These are phyloP conservation scores for Chanos chanos DNA, from an alignment of 2,797 vertebrate species.

Conservation along the genomic window DNA sequence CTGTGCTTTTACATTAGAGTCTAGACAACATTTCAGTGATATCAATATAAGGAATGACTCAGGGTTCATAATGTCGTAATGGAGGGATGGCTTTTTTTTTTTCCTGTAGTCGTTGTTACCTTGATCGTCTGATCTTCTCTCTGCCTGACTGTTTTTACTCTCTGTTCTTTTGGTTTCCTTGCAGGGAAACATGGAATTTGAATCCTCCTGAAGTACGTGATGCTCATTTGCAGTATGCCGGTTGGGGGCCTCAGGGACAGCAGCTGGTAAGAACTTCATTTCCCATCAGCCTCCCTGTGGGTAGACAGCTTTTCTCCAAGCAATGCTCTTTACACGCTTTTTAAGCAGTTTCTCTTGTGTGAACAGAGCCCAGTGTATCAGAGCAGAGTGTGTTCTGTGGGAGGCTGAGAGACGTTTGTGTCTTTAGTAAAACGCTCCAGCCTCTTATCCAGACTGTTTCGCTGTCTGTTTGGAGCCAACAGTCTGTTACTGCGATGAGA, in stretches of 20 bases:
- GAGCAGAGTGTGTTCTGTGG: too few species aligned
- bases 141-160: neutral
- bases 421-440: neutral
- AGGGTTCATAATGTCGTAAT: neutral
- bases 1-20: neutral
- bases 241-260: conserved; percentile 93
- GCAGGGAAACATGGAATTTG: conserved; percentile 87
- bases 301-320: neutral
- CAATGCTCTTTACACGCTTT: too few species aligned
- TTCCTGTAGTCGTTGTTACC: neutral
- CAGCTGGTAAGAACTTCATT: conserved; percentile 83
- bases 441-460: neutral
- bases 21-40: conserved; percentile 4
- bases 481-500: conserved; percentile 35
- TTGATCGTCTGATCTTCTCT: conserved; percentile 2
- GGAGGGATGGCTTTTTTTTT: conserved; percentile 2
- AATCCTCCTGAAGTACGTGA: conserved; percentile 94
- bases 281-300: conserved; percentile 4
- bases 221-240: conserved; percentile 90
- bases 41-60: conserved; percentile 8
- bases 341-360: too few species aligned
- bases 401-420: too few species aligned
- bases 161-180: neutral
- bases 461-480: neutral
- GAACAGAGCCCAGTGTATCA: too few species aligned